Conservation (phyloP, 2,888 invertebrate genomes). For the Eulithis testata region DNA sequence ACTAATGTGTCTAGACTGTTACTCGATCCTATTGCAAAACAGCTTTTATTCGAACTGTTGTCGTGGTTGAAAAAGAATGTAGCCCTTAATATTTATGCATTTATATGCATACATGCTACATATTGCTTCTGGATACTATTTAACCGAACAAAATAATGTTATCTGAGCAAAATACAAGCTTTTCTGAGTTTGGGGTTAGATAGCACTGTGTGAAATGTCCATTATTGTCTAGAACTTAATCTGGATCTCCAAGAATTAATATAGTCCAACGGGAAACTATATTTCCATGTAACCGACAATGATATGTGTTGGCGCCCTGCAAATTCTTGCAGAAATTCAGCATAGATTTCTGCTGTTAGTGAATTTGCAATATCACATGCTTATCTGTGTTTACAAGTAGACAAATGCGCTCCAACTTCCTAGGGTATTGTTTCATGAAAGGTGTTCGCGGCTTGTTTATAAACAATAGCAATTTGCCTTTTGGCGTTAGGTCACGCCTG, state of each 20-base stretch:
- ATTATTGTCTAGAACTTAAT: conserved; percentile 17
- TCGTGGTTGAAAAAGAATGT: conserved; percentile 35
- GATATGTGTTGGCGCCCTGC: conserved; percentile 40
- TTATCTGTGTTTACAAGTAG: conserved; percentile 50
- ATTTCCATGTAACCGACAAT: conserved; percentile 33
- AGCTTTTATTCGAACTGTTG: conserved; percentile 36
- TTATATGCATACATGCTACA: conserved; percentile 29
- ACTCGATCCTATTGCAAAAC: conserved; percentile 36
- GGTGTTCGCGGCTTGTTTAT: conserved; percentile 69
- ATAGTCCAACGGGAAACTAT: conserved; percentile 41
- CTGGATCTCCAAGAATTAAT: conserved; percentile 36
- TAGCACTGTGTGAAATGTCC: too few species aligned
- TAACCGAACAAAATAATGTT: conserved; percentile 29
- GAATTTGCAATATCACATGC: conserved; percentile 43
- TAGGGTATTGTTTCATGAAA: conserved; percentile 69
- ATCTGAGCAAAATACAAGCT: too few species aligned
- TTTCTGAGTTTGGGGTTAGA: too few species aligned
- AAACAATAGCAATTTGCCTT: conserved; percentile 75
- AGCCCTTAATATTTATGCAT: conserved; percentile 37
- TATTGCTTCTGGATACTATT: conserved; percentile 25
- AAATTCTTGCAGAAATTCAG: conserved; percentile 33
- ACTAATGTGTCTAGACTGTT: conserved; percentile 36
- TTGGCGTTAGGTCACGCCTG: conserved; percentile 69
- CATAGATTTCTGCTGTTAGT: conserved; percentile 32
- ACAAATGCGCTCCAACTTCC: conserved; percentile 64